These are phyloP conservation scores for Tiliqua scincoides DNA, from an alignment of 2,113 vertebrate species.

Conservation along the genomic window DNA sequence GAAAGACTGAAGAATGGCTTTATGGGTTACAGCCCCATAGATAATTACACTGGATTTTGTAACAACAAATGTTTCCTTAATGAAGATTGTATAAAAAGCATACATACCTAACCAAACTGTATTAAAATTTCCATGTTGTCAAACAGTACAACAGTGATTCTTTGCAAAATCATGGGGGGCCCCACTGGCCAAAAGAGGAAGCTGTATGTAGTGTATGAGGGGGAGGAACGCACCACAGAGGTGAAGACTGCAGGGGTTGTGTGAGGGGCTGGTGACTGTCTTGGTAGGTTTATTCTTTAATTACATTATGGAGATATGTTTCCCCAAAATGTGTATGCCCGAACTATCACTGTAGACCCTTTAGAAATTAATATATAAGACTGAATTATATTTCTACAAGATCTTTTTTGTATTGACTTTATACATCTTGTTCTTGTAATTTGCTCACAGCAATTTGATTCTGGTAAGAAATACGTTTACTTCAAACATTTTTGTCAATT, in stretches of 20 bases:
- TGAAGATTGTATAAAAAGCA: no score
- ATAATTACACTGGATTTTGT: background rate
- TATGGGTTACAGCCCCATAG: background rate
- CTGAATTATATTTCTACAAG: background rate
- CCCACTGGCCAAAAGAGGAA: background rate
- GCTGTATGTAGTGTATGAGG: background rate
- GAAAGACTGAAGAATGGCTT: no score
- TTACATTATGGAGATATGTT: background rate
- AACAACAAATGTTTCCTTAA: background rate
- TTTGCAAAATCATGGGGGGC: background rate
- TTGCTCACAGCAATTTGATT: conserved; percentile 16
- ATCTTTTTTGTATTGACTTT: background rate
- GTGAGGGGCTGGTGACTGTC: background rate
- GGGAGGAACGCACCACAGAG: background rate
- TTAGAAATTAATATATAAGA: background rate
- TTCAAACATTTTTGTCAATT: background rate
- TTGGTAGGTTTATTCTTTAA: background rate
- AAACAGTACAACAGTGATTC: no score
- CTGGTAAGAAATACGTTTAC: background rate
- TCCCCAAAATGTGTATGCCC: background rate
- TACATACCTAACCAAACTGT: no score
- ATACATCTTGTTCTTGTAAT: conserved; percentile 10
- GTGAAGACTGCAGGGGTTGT: background rate
- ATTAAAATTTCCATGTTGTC: no score
- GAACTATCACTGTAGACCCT: background rate